Evolutionary conservation across 2,888 invertebrate species (phyloP).

Genomic region (Cistogaster globosa): DNA sequence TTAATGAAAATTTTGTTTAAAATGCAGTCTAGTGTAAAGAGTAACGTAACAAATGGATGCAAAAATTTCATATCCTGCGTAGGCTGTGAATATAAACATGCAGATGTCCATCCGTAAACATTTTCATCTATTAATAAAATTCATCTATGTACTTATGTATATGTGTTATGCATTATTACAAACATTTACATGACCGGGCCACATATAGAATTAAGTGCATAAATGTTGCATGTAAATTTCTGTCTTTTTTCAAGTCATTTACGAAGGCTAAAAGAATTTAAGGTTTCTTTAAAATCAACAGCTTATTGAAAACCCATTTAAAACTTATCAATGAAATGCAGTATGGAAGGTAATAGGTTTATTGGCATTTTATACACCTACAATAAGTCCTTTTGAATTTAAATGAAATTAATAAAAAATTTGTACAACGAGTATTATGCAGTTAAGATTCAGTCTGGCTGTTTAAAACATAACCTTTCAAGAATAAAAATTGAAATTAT

Average conservation of each 20-base stretch:
- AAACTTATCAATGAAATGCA: neutral
- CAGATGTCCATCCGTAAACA: slow-evolving; percentile 1
- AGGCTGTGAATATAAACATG: neutral
- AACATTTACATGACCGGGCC: neutral
- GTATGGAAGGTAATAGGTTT: neutral
- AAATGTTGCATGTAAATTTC: slow-evolving; percentile 1
- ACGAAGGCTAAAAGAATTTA: neutral
- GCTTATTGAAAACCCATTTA: too few species aligned
- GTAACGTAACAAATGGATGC: slow-evolving; percentile 44
- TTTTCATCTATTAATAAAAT: neutral
- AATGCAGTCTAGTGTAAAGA: slow-evolving; percentile 54
- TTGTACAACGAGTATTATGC: too few species aligned
- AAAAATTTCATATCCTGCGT: slow-evolving; percentile 26
- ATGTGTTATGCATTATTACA: neutral
- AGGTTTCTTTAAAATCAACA: too few species aligned
- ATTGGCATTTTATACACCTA: slow-evolving; percentile 3
- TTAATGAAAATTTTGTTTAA: slow-evolving; percentile 36
- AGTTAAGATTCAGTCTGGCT: too few species aligned
- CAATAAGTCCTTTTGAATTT: neutral
- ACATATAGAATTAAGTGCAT: neutral
- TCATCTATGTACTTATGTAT: neutral
- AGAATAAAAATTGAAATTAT: too few species aligned
- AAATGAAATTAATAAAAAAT: too few species aligned
- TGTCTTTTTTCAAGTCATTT: slow-evolving; percentile 8
- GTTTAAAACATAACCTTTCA: too few species aligned